Conservation (phyloP, 1,140 invertebrate genomes). For the Helicorthomorpha holstii region DNA sequence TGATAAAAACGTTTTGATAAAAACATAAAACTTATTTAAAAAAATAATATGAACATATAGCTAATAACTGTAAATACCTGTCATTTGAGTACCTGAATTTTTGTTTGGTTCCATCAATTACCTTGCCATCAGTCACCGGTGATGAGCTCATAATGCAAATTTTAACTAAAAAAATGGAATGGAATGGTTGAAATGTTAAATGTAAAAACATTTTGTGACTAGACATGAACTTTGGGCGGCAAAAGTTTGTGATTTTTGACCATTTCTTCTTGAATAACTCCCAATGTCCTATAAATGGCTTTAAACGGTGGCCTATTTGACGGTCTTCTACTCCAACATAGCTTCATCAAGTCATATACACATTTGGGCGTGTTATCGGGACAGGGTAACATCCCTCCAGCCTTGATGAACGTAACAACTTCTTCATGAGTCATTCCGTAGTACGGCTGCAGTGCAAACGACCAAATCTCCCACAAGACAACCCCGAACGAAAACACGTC, state of each 20-base stretch:
- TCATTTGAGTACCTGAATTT: too few species aligned
- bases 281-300: conserved; percentile 14
- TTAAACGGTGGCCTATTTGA: conserved; percentile 62
- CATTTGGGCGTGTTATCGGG: conserved; percentile 78
- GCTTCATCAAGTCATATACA: conserved; percentile 82
- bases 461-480: conserved; percentile 86
- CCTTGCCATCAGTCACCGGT: too few species aligned
- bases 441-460: conserved; percentile 81
- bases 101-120: too few species aligned
- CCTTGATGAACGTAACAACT: conserved; percentile 81
- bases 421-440: conserved; percentile 90
- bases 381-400: conserved; percentile 66
- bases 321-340: conserved; percentile 79
- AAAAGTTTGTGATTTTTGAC: conserved; percentile 2
- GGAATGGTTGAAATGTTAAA: neutral
- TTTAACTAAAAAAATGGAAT: too few species aligned
- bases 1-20: too few species aligned
- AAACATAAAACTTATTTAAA: too few species aligned
- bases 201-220: neutral
- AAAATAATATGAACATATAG: too few species aligned
- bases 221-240: conserved; percentile 5
- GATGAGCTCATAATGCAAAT: too few species aligned
- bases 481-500: conserved; percentile 91
- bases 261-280: conserved; percentile 13
- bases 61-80: too few species aligned